A percentile compares a stretch with the other conserved stretches of the same genome.
phyloP scores from a whole-genome alignment of 2,888 invertebrate species.

The Agriopis aurantiaria region DNA sequence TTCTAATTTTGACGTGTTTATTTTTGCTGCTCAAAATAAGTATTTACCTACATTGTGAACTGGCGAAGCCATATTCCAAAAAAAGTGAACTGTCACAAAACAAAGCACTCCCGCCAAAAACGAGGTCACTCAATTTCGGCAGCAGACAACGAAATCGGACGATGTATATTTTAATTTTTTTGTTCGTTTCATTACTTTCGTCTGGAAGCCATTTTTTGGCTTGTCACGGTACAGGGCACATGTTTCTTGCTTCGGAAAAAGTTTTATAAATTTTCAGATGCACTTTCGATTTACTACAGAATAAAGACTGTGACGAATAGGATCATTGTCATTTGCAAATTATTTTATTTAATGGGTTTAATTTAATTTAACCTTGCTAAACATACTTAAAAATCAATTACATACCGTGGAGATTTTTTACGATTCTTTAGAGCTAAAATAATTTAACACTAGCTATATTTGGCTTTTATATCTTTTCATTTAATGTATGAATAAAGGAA shows the following conservation, averaged over 20 bases:
- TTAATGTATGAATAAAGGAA: too few species aligned
- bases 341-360: too few species aligned
- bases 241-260: slow-evolving; percentile 54
- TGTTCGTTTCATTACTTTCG: slow-evolving; percentile 65
- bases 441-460: too few species aligned
- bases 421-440: too few species aligned
- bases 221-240: slow-evolving; percentile 58
- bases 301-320: neutral
- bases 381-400: too few species aligned
- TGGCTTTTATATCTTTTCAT: too few species aligned
- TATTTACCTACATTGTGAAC: neutral
- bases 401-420: too few species aligned
- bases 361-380: too few species aligned
- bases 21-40: slow-evolving; percentile 1
- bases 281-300: slow-evolving; percentile 14
- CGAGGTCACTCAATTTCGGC: slow-evolving; percentile 73
- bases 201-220: slow-evolving; percentile 68
- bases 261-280: slow-evolving; percentile 17
- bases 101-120: slow-evolving; percentile 51
- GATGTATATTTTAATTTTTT: slow-evolving; percentile 48
- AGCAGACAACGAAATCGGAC: slow-evolving; percentile 46
- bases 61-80: slow-evolving; percentile 21
- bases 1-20: too few species aligned
- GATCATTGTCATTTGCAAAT: neutral
- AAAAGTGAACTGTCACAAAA: slow-evolving; percentile 42